phyloP scores from a whole-genome alignment of 2,113 vertebrate genomes.

The Haliaeetus leucogaster region DNA sequence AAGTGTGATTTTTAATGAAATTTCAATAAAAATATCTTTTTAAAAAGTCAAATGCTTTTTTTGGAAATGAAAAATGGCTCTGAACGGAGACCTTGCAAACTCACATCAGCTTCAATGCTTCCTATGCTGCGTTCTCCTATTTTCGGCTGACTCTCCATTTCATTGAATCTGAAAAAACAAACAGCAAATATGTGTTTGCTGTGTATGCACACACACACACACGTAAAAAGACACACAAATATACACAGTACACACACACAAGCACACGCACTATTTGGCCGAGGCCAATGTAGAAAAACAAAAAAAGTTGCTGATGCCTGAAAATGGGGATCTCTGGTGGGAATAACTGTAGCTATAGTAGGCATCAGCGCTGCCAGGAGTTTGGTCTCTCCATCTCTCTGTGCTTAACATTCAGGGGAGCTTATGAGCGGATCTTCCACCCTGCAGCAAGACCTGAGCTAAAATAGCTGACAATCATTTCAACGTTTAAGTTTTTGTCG shows the following conservation, averaged over 20 bases:
- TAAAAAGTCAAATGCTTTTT: neutral
- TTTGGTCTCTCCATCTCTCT: neutral
- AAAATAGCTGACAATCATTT: neutral
- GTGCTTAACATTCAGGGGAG: neutral
- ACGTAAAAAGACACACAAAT: neutral
- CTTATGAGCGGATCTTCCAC: neutral
- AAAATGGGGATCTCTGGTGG: neutral
- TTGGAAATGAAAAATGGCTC: neutral
- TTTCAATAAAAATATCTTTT: neutral
- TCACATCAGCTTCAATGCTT: neutral
- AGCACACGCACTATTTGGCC: neutral
- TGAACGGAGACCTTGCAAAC: neutral
- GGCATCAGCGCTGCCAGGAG: neutral
- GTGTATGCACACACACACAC: accelerated
- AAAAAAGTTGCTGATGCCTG: neutral
- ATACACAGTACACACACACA: neutral
- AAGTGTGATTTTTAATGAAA: neutral
- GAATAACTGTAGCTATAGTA: neutral
- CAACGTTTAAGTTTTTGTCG: neutral
- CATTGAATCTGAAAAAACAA: neutral
- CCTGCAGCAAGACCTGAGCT: neutral
- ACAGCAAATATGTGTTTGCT: neutral
- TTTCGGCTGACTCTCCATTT: neutral
- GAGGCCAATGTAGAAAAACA: neutral
- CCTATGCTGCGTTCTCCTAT: neutral